Percentiles rank a stretch among this genome's conserved stretches.
phyloP scores from a whole-genome alignment of 2,797 vertebrate species.

The Mormyrops attenuatus region DNA sequence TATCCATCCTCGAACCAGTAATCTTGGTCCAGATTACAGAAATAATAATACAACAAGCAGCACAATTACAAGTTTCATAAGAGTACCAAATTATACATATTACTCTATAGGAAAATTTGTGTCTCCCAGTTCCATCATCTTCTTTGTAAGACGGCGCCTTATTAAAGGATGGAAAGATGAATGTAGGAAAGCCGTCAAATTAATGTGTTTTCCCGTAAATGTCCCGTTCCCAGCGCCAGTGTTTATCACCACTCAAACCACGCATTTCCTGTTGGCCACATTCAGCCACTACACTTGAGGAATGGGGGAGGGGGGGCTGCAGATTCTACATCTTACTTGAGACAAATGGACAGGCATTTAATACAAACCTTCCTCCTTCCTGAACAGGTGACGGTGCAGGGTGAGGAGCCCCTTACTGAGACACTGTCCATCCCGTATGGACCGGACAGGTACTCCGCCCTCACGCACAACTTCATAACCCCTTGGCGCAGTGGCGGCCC shows the following conservation, averaged over 20 bases:
- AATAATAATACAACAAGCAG: not conserved
- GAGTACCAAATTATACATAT: not conserved
- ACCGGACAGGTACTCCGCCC: slow-evolving; percentile 61
- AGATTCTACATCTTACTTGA: not conserved
- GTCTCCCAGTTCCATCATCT: not conserved
- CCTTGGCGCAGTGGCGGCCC: not conserved
- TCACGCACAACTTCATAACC: slow-evolving; percentile 67
- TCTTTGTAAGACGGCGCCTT: not conserved
- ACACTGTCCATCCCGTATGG: slow-evolving; percentile 57
- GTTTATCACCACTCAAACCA: not conserved
- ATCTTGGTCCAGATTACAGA: not conserved
- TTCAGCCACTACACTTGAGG: not conserved
- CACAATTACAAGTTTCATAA: not conserved
- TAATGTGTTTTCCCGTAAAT: not conserved
- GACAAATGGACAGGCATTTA: not conserved
- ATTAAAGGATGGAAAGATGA: not conserved
- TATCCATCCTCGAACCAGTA: not conserved
- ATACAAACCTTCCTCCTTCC: not conserved
- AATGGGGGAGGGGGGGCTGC: not conserved
- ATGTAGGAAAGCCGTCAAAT: not conserved
- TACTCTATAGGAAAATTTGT: not conserved
- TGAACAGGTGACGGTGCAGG: slow-evolving; percentile 70
- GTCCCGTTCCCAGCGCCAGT: not conserved
- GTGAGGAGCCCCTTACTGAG: slow-evolving; percentile 56
- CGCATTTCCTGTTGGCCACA: not conserved